Evolutionary conservation across 2,888 invertebrate species (phyloP).

Genomic region (Caenorhabditis sinica): DNA sequence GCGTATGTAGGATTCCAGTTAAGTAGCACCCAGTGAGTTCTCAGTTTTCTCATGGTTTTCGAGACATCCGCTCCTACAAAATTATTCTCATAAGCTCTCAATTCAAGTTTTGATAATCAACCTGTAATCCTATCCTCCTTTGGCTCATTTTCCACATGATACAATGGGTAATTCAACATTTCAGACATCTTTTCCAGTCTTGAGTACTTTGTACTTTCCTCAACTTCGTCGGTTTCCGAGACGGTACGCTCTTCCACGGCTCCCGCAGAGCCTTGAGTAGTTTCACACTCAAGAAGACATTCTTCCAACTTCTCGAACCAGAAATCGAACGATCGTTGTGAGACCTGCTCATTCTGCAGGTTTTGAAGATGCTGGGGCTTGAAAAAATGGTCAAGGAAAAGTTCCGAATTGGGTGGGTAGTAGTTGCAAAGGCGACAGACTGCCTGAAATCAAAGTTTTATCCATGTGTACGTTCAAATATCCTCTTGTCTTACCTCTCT

Average conservation of each 20-base stretch:
- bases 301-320: neutral
- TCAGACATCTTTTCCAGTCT: too few species aligned
- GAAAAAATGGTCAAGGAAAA: neutral
- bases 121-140: slow-evolving; percentile 12
- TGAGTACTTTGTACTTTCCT: too few species aligned
- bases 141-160: slow-evolving; percentile 7
- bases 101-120: too few species aligned
- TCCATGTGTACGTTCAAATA: neutral
- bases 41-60: too few species aligned
- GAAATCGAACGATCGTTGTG: neutral
- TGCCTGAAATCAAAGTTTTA: neutral
- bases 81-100: too few species aligned
- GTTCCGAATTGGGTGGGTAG: neutral
- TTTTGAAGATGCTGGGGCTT: neutral
- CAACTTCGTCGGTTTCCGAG: too few species aligned
- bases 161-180: slow-evolving; percentile 4
- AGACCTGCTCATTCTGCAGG: neutral
- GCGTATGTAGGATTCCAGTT: too few species aligned
- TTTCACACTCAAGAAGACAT: too few species aligned
- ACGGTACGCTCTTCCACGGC: too few species aligned
- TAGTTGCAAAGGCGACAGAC: neutral
- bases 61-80: too few species aligned
- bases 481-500: neutral
- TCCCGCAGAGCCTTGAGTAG: too few species aligned
- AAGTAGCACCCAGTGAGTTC: too few species aligned